Evolutionary conservation across 1,140 invertebrate species (phyloP).

Genomic region (Leptinotarsa defecta): DNA sequence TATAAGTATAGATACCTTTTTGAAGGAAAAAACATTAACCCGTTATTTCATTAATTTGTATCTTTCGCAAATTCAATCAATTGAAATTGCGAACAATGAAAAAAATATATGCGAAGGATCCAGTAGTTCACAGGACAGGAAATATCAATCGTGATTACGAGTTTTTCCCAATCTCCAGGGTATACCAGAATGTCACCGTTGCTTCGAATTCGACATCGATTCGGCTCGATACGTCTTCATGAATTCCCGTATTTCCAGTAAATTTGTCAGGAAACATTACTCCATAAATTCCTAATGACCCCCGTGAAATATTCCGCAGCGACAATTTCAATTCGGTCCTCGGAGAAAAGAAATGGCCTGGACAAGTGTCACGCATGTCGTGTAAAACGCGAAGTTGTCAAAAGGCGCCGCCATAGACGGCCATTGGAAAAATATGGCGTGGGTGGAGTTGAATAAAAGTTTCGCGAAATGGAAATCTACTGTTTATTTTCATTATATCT

Average conservation of each 20-base stretch:
- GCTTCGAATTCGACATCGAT: slow-evolving; percentile 1
- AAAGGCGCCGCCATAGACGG: background rate
- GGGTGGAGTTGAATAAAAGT: slow-evolving; percentile 8
- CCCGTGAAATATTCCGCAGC: background rate
- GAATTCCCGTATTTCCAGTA: slow-evolving; percentile 3
- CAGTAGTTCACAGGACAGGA: too few relatives aligned
- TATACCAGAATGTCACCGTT: background rate
- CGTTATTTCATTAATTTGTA: too few relatives aligned
- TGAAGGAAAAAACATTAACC: too few relatives aligned
- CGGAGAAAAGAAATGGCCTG: slow-evolving; percentile 23
- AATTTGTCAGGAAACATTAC: background rate
- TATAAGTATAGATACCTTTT: too few relatives aligned
- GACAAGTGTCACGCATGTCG: slow-evolving; percentile 32
- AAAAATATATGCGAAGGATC: too few relatives aligned
- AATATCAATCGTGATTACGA: too few relatives aligned
- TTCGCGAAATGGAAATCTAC: background rate
- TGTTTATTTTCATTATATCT: background rate
- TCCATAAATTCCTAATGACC: slow-evolving; percentile 3
- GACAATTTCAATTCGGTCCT: slow-evolving; percentile 23
- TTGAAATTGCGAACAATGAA: too few relatives aligned
- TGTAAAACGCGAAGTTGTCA: slow-evolving; percentile 28
- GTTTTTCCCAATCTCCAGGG: too few relatives aligned
- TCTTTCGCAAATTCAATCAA: too few relatives aligned
- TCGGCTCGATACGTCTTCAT: slow-evolving; percentile 5
- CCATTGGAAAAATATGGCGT: background rate